phyloP scores from a whole-genome alignment of 2,797 vertebrate species.

The Hemibagrus guttatus region DNA sequence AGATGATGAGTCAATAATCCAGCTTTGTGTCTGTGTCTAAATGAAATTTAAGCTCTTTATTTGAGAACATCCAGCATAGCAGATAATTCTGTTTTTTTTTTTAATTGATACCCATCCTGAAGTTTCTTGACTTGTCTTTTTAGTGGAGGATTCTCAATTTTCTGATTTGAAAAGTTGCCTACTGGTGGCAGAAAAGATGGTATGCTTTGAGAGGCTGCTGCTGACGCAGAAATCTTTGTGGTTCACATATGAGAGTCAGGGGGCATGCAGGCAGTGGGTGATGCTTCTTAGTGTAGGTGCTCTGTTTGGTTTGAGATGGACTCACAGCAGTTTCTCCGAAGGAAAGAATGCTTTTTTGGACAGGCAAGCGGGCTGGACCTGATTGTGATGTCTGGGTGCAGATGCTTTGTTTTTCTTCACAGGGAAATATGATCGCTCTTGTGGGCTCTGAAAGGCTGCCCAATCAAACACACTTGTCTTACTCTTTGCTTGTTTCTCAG shows the following conservation, averaged over 20 bases:
- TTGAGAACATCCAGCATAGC: neutral
- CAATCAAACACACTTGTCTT: conserved; percentile 59
- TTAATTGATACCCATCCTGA: conserved; percentile 22
- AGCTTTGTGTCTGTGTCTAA: conserved; percentile 11
- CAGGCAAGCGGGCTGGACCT: conserved; percentile 53
- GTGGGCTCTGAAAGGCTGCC: conserved; percentile 59
- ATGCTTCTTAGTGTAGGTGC: conserved; percentile 53
- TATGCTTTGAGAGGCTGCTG: neutral
- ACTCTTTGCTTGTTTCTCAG: conserved; percentile 45
- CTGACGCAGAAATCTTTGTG: conserved; percentile 28
- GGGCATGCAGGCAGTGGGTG: conserved; percentile 39
- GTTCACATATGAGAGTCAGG: conserved; percentile 44
- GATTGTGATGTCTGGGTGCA: conserved; percentile 61
- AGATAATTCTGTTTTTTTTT: conserved; percentile 15
- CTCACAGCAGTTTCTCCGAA: conserved; percentile 52
- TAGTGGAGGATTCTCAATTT: conserved; percentile 2
- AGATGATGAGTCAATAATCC: neutral
- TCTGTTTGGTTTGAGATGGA: conserved; percentile 56
- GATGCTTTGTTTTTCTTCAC: conserved; percentile 61
- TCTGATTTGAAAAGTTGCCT: neutral
- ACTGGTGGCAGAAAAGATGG: neutral
- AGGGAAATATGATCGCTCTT: conserved; percentile 61
- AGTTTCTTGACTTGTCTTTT: conserved; percentile 15
- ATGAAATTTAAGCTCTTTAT: conserved; percentile 9
- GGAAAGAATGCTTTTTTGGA: conserved; percentile 65